phyloP scores from a whole-genome alignment of 2,888 invertebrate genomes.

The Eupithecia subumbrata region DNA sequence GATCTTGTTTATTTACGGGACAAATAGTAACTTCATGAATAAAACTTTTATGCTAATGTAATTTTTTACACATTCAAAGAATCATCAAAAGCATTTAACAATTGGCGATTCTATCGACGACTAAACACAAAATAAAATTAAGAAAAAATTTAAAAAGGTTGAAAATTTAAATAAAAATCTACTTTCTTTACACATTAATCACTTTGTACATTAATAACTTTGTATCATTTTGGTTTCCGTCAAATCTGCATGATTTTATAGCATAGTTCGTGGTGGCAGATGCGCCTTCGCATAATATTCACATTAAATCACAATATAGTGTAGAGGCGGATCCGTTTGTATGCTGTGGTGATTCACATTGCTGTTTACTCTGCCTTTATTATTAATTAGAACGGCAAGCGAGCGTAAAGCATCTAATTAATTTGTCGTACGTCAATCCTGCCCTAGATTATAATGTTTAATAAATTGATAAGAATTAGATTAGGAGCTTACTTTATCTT shows the following conservation, averaged over 20 bases:
- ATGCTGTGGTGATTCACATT: slow-evolving; percentile 45
- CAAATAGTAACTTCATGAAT: neutral
- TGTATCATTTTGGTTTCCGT: neutral
- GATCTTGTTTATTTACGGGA: neutral
- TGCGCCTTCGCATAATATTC: neutral
- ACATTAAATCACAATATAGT: neutral
- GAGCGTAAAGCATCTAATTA: slow-evolving; percentile 64
- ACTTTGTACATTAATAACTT: too few species aligned
- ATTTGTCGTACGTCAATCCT: slow-evolving; percentile 64
- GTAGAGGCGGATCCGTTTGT: slow-evolving; percentile 8
- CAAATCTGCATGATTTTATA: neutral
- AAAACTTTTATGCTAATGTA: neutral
- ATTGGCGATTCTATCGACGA: too few species aligned
- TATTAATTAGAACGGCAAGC: slow-evolving; percentile 64
- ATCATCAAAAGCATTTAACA: too few species aligned
- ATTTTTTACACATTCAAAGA: too few species aligned
- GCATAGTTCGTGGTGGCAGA: neutral
- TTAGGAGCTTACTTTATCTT: neutral
- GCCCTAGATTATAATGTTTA: slow-evolving; percentile 51
- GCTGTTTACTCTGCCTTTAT: slow-evolving; percentile 58
- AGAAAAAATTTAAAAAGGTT: too few species aligned
- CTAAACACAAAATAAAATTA: neutral
- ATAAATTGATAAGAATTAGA: slow-evolving; percentile 51
- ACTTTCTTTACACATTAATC: too few species aligned
- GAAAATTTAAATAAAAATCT: too few species aligned